Evolutionary conservation across 30 jellyfish, hydroid and myxozoan species (phyloP).

Genomic region (Turritopsis dohrnii): DNA sequence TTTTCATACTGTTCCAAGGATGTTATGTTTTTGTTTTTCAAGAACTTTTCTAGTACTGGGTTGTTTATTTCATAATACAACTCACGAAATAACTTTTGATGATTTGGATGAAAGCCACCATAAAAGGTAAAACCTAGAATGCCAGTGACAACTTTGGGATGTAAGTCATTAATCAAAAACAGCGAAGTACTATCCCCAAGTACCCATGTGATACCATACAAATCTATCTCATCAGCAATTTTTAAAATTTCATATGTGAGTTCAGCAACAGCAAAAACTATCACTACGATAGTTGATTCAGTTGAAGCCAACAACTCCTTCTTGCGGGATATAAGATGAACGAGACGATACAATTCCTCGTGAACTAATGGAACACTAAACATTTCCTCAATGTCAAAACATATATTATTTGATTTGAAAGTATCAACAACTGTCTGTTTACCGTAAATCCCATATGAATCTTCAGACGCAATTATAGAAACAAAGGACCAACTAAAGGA

Average conservation of each 20-base stretch:
- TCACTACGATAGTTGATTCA: slow-evolving; percentile 17
- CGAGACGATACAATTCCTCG: background rate
- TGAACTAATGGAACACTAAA: slow-evolving; percentile 20
- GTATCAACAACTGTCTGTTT: slow-evolving; percentile 29
- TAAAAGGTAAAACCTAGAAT: slow-evolving; percentile 51
- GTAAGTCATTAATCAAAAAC: slow-evolving; percentile 7
- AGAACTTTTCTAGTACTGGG: background rate
- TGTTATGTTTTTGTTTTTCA: slow-evolving; percentile 27
- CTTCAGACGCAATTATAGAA: slow-evolving; percentile 59
- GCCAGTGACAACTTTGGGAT: slow-evolving; percentile 40
- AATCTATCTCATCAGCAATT: slow-evolving; percentile 1
- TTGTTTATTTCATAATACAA: slow-evolving; percentile 1
- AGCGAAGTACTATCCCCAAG: slow-evolving; percentile 56
- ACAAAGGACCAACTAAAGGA: slow-evolving; percentile 53
- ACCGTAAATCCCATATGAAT: slow-evolving; percentile 80
- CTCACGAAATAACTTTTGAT: slow-evolving; percentile 26
- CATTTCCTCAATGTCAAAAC: slow-evolving; percentile 60
- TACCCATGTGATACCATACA: slow-evolving; percentile 34
- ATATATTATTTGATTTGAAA: slow-evolving; percentile 13
- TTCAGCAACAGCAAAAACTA: slow-evolving; percentile 3
- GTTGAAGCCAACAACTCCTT: slow-evolving; percentile 15
- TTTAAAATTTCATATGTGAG: background rate
- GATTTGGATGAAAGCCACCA: slow-evolving; percentile 31
- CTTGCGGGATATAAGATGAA: background rate
- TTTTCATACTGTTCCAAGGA: background rate